Percentiles rank a stretch among this genome's conserved stretches.
phyloP scores from a whole-genome alignment of 2,797 vertebrate genomes.

The Urocyon cinereoargenteus region DNA sequence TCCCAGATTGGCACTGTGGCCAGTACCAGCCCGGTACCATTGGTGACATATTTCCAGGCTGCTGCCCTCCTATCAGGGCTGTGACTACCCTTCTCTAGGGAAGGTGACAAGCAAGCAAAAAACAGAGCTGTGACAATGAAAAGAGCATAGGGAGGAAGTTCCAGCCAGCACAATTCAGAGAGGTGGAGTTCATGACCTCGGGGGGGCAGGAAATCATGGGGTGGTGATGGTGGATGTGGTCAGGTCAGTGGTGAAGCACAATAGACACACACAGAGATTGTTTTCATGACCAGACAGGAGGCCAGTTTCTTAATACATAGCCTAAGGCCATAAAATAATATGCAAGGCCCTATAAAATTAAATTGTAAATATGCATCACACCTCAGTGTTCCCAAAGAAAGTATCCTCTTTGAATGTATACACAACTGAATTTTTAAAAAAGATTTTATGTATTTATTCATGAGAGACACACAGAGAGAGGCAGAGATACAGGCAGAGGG shows the following conservation, averaged over 20 bases:
- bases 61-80: too few species aligned
- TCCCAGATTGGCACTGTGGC: too few species aligned
- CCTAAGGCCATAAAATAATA: not conserved
- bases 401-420: not conserved
- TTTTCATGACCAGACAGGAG: not conserved
- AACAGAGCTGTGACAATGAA: not conserved
- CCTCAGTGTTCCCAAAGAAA: not conserved
- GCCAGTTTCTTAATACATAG: not conserved
- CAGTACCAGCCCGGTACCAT: too few species aligned
- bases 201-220: fast-evolving
- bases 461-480: too few species aligned
- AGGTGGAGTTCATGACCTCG: not conserved
- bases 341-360: not conserved
- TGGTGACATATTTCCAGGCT: too few species aligned
- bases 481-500: too few species aligned
- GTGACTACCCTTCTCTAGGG: not conserved
- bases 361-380: not conserved
- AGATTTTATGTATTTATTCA: too few species aligned
- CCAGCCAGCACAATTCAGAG: not conserved
- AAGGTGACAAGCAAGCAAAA: not conserved
- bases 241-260: not conserved
- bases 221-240: fast-evolving
- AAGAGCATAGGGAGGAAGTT: not conserved
- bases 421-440: not conserved
- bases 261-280: not conserved